Base-by-base conservation (phyloP, 2,888 invertebrate species). In the Heliconius aoede region DNA sequence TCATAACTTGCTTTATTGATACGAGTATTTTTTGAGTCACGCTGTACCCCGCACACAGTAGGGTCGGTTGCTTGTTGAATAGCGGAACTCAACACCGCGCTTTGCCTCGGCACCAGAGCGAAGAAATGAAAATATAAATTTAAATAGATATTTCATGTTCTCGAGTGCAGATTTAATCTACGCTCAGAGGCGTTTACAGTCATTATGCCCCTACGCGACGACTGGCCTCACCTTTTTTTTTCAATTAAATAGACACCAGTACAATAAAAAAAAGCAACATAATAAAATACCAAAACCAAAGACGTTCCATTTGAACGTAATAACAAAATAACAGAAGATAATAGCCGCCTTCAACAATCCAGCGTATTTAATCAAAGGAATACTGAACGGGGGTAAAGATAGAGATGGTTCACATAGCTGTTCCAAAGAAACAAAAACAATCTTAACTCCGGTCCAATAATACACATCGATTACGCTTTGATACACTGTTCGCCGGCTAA, bases 401-500 rank as follows among this genome's bases (percentile, higher is more conserved):
- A 67, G 62, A 32, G 61, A 68, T 55, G 68, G n/a, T 68, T 73
- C 36, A 55, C 51, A 62, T 46, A 60, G 21, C 64, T 62, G 9
- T 11, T 36, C 51, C 24, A 76, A 76, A 73, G 72, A 68, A 26
- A 36, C 62, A 61, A 72, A 75, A 36, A 69, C n/a, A 72, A 73
- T 75, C 68, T 55, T 74, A 60, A 55, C 75, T 65, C 75, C 55
- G 36, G 62, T 78, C 60, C 55, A 78, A 80, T 80, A 78, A 75
- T 73, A 78, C 30, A 67, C 74, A 74, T 78, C 74, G 78, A 78
- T 78, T 76, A 72, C 69, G 72, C 51, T 77, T 77, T 78, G 80
- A 78, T 82, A 79, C 73, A 79, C 82, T 85, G 84, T 85, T 84
- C 82, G 84, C 87, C 87, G 86, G 87, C 87, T 92, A 90, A 93